Evolutionary conservation across 2,797 vertebrate genomes (phyloP), one percentile per base, ranked within the genome.

Genomic region (Microctenopoma lineatum): DNA sequence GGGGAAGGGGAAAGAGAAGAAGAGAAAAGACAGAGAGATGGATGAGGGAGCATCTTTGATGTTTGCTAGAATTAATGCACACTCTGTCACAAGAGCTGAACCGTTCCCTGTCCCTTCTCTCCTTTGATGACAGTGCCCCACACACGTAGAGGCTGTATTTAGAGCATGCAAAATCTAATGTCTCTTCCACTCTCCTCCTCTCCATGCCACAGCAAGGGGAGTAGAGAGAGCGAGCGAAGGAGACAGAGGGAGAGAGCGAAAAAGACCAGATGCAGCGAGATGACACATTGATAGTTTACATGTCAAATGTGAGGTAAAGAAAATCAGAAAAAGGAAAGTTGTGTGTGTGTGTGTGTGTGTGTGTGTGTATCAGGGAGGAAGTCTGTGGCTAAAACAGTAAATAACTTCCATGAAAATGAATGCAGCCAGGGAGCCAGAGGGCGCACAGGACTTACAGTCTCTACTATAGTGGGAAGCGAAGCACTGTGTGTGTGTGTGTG

Each of bases 91-190:
- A 70, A 67, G 75, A 85, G 83, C 41, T 75, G 77, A 88, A 84
- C 66, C 76, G 18, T 87, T 75, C 76, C 78, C 72, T 84, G 79
- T 88, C 80, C 86, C 76, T 53, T 76, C 82, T 78, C 73, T 84
- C 70, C 74, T 85, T 80, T 85, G 81, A 87, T 90, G 85, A 90
- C 89, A 90, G 85, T 78, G 81, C 84, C 83, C 79, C 87, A 79
- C 87, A 90, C 89, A 89, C 45, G 51, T 66, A 87, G 74, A 61
- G 75, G 87, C 88, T 91, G 90, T 92, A 94, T 94, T 92, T 94
- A 93, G 92, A 94, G 92, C 92, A 92, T 93, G 91, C 86, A 92
- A 93, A 93, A 93, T 93, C 84, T 79, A 91, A 89, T 87, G 93
- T 92, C 92, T 92, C 90, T 81, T 92, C 81, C 59, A 67, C 78